Base-by-base conservation (phyloP, 2,113 vertebrate species). In the Antigone vipio region DNA sequence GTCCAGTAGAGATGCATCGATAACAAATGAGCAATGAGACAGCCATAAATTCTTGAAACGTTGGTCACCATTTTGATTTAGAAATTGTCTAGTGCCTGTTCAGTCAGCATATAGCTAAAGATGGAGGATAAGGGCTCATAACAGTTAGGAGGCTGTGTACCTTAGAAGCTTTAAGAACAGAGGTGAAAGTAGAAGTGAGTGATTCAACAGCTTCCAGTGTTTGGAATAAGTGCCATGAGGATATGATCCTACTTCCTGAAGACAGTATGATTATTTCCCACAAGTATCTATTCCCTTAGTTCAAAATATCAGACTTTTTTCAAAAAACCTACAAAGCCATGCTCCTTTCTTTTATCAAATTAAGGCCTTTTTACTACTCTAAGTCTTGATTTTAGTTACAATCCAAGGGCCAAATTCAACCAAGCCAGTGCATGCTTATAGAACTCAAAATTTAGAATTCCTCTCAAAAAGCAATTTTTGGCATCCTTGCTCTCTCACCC, bases 221-320 rank as follows among this genome's bases (percentile, higher is more conserved):
- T 35, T 8, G 9, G 34, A 58, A 1, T 27, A 58, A 45, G 5
- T 5, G 1, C 8, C 7, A 40, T 0, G 47, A 29, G 2, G 8
- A 35, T 49, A 56, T 5, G 2, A 90, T 20, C 9, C 32, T 74
- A 11, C 12, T 67, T 69, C 9, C 47, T 77, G 24, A 78, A 78
- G 6, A 49, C 20, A 17, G 15, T 24, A 62, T 5, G 23, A 44
- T 34, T 66, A 44, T 24, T 38, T 92, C 29, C 22, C 15, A 23
- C 47, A 68, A 40, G 16, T 50, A 60, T 20, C 26, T 4, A 8
- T 15, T 64, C 50, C 18, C 21, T 55, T 44, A 82, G 38, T 71
- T 81, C 66, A 62, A 71, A 21, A 53, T 17, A 50, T 5, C 17
- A 68, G 22, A 22, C 29, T 45, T 89, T 12, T 23, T 68, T 64